Conservation (phyloP, 2,113 vertebrate species). For the Corythornis madagascariensis region DNA sequence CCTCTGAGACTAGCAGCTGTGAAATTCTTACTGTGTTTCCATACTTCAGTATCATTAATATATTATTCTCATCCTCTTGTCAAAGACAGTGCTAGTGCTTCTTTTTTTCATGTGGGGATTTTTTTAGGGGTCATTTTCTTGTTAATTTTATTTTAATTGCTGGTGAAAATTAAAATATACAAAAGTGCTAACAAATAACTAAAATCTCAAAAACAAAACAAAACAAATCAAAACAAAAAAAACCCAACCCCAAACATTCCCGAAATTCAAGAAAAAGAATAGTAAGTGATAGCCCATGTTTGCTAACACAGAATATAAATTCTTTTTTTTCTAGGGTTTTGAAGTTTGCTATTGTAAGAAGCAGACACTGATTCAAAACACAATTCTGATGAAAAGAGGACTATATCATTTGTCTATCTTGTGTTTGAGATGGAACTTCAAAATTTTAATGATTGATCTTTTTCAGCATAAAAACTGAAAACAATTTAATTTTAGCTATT, state of each 20-base stretch:
- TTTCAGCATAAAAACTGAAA: background rate
- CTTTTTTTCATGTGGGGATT: background rate
- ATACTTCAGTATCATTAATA: background rate
- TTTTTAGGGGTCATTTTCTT: accelerated
- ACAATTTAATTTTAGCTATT: background rate
- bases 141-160: background rate
- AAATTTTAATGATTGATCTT: background rate
- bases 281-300: background rate
- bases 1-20: background rate
- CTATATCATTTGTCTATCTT: background rate
- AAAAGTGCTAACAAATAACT: accelerated
- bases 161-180: background rate
- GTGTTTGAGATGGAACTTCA: background rate
- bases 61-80: background rate
- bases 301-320: background rate
- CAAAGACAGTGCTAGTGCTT: too few relatives aligned
- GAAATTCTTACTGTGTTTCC: background rate
- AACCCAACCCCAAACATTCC: too few relatives aligned
- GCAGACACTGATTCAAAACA: background rate
- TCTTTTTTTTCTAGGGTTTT: background rate
- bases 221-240: too few relatives aligned
- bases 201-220: background rate
- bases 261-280: background rate
- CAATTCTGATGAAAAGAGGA: background rate
- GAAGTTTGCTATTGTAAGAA: background rate